Percentiles rank a stretch among this genome's conserved stretches.
Evolutionary conservation across 1,140 invertebrate genomes (phyloP).

Genomic region (Grapholita molesta): DNA sequence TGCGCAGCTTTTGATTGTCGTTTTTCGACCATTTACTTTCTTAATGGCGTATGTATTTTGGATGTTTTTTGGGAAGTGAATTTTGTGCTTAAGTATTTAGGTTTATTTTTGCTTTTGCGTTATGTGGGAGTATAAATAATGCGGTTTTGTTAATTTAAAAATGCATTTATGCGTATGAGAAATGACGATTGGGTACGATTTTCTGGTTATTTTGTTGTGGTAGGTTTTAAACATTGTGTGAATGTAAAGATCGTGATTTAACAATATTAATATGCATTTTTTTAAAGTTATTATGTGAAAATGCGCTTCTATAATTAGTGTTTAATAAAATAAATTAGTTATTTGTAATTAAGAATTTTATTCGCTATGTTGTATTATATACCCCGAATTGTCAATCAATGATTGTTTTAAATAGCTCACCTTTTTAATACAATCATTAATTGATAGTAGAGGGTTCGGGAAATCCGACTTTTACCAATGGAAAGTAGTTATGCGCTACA

Average conservation of each 20-base stretch:
- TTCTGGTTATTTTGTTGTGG: neutral
- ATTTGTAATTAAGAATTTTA: too few relatives aligned
- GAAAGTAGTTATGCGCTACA: too few relatives aligned
- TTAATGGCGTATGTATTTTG: neutral
- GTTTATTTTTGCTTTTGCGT: neutral
- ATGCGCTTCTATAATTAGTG: too few relatives aligned
- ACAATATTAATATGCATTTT: too few relatives aligned
- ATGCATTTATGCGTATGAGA: neutral
- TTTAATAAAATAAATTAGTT: too few relatives aligned
- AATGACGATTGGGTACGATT: neutral
- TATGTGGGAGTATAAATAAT: neutral
- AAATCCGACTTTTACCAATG: too few relatives aligned
- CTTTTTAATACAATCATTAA: too few relatives aligned
- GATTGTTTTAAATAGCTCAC: too few relatives aligned
- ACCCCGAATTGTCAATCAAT: too few relatives aligned
- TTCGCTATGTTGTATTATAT: too few relatives aligned
- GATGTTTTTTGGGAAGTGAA: neutral
- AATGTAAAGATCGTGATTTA: neutral
- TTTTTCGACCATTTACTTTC: constrained; percentile 1
- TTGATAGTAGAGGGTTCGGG: too few relatives aligned
- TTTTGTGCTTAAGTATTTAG: neutral
- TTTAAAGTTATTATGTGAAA: too few relatives aligned
- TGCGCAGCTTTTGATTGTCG: neutral
- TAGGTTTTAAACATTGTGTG: neutral
- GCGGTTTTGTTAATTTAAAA: neutral